Evolutionary conservation across 2,113 vertebrate species (phyloP).

Genomic region (Megaleporinus macrocephalus): DNA sequence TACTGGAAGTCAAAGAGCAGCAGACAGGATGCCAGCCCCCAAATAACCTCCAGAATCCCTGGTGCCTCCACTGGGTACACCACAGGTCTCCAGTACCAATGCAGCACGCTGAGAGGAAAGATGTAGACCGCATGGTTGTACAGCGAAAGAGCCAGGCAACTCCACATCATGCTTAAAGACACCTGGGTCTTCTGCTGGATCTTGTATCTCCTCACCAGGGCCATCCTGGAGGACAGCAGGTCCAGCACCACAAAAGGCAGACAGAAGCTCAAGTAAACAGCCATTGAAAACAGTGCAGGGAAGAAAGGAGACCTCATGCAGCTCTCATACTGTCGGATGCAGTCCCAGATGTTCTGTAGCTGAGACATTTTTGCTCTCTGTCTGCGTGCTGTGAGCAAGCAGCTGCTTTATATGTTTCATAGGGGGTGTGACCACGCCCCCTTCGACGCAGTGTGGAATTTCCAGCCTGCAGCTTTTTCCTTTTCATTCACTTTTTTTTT

Average conservation of each 20-base stretch:
- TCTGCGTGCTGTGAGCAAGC: background rate
- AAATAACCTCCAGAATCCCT: slow-evolving; percentile 66
- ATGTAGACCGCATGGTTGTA: slow-evolving; percentile 85
- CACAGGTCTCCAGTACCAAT: slow-evolving; percentile 80
- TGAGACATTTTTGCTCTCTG: slow-evolving; percentile 12
- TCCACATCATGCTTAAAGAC: slow-evolving; percentile 71
- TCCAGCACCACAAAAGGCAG: slow-evolving; percentile 86
- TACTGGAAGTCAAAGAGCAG: slow-evolving; percentile 91
- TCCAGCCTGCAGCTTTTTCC: background rate
- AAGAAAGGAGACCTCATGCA: slow-evolving; percentile 83
- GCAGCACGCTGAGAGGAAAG: slow-evolving; percentile 80
- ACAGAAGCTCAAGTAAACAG: slow-evolving; percentile 83
- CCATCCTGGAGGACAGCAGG: slow-evolving; percentile 69
- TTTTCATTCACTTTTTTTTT: no score
- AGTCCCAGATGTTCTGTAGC: slow-evolving; percentile 84
- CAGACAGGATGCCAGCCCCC: slow-evolving; percentile 81
- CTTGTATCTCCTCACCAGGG: slow-evolving; percentile 81
- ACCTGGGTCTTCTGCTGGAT: slow-evolving; percentile 81
- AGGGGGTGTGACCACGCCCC: no score
- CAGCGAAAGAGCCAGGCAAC: slow-evolving; percentile 78
- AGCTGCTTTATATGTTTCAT: background rate
- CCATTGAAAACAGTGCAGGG: slow-evolving; percentile 83
- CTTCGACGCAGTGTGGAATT: background rate
- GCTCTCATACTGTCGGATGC: slow-evolving; percentile 60
- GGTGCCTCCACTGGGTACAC: slow-evolving; percentile 76